Conservation (phyloP, 2,113 vertebrate species). For the Cephalophus harveyi region DNA sequence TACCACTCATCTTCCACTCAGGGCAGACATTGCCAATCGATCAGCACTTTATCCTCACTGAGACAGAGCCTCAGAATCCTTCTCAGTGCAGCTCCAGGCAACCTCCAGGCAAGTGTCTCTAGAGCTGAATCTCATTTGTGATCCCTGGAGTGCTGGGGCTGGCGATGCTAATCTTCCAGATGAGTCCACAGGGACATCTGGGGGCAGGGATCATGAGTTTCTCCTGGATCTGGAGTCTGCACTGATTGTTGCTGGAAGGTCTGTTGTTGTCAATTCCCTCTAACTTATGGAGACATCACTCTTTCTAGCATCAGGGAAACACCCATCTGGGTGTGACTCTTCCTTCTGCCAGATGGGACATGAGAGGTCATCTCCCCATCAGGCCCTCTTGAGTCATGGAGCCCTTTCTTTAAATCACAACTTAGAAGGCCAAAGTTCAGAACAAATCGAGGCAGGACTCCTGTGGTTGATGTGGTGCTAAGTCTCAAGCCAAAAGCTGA, state of each 20-base stretch:
- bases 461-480: not conserved
- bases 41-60: not conserved
- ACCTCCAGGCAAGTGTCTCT: not conserved
- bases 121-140: not conserved
- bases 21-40: constrained; percentile 19
- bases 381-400: not conserved
- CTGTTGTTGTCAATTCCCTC: not conserved
- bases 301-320: not conserved
- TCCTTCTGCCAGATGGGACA: not conserved
- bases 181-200: not conserved
- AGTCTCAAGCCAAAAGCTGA: not conserved
- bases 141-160: not conserved
- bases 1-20: not conserved
- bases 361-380: not conserved
- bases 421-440: not conserved
- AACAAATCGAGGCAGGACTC: not conserved
- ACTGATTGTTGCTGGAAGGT: rapidly evolving
- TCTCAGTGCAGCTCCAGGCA: not conserved
- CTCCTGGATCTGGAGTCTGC: not conserved
- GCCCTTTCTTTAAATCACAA: not conserved
- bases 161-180: not conserved
- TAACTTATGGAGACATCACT: not conserved
- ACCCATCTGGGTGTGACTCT: not conserved
- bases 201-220: not conserved
- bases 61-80: not conserved